Base-by-base conservation (phyloP, 2,888 invertebrate species). In the Eremobia ochroleuca region DNA sequence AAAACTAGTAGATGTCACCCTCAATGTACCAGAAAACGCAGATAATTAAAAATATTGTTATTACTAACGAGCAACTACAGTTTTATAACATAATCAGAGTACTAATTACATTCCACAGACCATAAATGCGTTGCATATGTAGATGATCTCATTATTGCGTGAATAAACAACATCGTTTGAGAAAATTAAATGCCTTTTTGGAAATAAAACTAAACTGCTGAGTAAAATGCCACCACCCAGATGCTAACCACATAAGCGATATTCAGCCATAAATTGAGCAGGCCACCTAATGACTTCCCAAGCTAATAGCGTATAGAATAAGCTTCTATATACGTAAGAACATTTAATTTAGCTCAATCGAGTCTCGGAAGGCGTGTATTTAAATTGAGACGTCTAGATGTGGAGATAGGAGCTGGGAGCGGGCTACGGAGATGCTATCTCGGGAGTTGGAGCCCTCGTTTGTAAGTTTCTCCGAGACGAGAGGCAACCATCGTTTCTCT, bases 361-460 rank as follows among this genome's bases (percentile, higher is more conserved):
- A 90, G 90, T 88, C 87, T 85, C 85, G 77, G 84, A 82, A 87
- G 89, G 88, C 85, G 88, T 88, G 92, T 92, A 95, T 96, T 96
- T 94, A 95, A 95, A 96, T 96, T 92, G 95, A 96, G 95, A 95
- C 93, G 95, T 96, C 93, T 89, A 94, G 95, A 95, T 94, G 90
- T 77, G 64, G 84, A 92, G 96, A 96, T 95, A 95, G 90, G 85
- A 82, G 87, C 87, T 89, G 92, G 92, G 91, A 92, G 93, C 93
- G 91, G 88, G 85, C 85, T 81, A 76, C 77, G 82, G 73, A 83
- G 95, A 95, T 95, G 91, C 84, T 95, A 95, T 95, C 95, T 85
- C 79, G 75, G 75, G 76, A 82, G 74, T 85, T 78, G 79, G 87
- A 83, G 86, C 81, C 77, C 90, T 91, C 91, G 88, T 91, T 90